Evolutionary conservation across 2,797 vertebrate species (phyloP).

Genomic region (Anguilla megastoma): DNA sequence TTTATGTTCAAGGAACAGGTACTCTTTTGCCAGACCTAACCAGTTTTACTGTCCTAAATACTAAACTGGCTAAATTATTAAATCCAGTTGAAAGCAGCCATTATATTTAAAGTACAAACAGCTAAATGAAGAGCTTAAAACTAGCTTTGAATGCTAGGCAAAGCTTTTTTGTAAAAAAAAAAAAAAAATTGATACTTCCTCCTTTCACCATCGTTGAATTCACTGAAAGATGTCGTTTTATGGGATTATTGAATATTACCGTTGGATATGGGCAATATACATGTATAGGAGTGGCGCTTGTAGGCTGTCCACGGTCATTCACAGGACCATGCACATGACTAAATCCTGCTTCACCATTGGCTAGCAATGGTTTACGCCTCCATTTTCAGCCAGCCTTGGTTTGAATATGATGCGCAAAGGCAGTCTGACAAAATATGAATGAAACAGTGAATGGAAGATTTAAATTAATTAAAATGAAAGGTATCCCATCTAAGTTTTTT

Average conservation of each 20-base stretch:
- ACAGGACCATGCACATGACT: not conserved
- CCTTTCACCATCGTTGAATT: not conserved
- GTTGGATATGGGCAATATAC: not conserved
- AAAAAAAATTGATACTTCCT: too few species aligned
- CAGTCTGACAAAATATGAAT: not conserved
- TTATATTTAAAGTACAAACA: not conserved
- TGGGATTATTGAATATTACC: not conserved
- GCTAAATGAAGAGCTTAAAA: not conserved
- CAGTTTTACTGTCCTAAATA: not conserved
- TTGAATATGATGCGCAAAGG: not conserved
- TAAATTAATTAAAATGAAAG: not conserved
- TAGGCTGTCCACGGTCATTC: not conserved
- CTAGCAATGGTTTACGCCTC: not conserved
- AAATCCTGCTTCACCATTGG: not conserved
- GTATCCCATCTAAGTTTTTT: not conserved
- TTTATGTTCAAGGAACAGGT: slow-evolving; percentile 5
- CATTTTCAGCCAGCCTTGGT: not conserved
- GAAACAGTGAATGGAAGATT: not conserved
- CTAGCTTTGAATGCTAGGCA: not conserved
- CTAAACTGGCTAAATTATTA: not conserved
- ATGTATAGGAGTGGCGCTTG: not conserved
- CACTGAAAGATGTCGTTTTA: not conserved
- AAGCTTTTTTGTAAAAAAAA: not conserved
- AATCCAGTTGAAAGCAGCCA: not conserved
- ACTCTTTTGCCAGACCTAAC: not conserved